Evolutionary conservation across 2,888 invertebrate genomes (phyloP).

Genomic region (Syritta pipiens): DNA sequence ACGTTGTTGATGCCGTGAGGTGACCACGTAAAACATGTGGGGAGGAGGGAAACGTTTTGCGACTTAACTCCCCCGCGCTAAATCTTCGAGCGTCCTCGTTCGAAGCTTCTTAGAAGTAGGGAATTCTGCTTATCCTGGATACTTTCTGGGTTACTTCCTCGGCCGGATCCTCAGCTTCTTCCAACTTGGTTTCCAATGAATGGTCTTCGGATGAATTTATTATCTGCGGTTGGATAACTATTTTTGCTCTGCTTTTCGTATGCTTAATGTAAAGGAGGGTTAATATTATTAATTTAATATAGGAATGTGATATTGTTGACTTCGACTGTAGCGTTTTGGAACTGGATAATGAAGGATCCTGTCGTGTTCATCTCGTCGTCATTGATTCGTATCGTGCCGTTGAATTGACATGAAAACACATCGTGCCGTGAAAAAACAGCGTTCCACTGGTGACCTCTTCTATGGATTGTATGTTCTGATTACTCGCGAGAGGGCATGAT

Average conservation of each 20-base stretch:
- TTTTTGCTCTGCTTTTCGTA: too few species aligned
- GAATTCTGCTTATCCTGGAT: neutral
- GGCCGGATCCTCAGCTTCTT: neutral
- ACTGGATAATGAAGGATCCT: neutral
- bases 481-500: slow-evolving; percentile 19
- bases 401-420: too few species aligned
- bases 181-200: neutral
- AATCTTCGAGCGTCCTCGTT: slow-evolving; percentile 8
- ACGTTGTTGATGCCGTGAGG: neutral
- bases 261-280: neutral
- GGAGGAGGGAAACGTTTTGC: neutral
- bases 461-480: slow-evolving; percentile 9
- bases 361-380: neutral
- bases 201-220: neutral
- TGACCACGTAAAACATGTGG: neutral
- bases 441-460: slow-evolving; percentile 25
- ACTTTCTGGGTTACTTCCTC: neutral
- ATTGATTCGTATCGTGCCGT: neutral
- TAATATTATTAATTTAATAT: neutral
- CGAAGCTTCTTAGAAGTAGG: slow-evolving; percentile 1
- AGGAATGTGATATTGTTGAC: neutral
- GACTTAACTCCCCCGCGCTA: neutral
- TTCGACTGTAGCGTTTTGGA: neutral
- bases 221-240: neutral
- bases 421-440: slow-evolving; percentile 36